phyloP scores from a whole-genome alignment of 2,888 invertebrate genomes.

The Isotomurus palustris region DNA sequence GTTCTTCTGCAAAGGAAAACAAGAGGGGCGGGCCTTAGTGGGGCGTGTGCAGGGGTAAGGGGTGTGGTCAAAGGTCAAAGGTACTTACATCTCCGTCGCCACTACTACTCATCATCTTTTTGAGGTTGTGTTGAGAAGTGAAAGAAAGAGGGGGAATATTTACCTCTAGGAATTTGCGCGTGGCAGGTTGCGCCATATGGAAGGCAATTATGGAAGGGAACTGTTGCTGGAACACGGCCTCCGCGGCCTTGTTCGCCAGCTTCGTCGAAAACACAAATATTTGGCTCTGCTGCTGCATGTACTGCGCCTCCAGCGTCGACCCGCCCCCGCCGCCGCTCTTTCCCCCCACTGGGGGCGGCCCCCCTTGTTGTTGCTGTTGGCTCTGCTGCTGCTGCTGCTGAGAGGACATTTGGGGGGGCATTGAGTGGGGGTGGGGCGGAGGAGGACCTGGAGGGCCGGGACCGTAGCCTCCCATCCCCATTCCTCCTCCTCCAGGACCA shows the following conservation, averaged over 20 bases:
- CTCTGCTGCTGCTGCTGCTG: conserved; percentile 18
- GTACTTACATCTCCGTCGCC: too few species aligned
- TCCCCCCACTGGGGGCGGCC: conserved; percentile 57
- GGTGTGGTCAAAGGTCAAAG: too few species aligned
- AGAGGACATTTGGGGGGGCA: conserved; percentile 29
- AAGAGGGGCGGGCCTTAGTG: too few species aligned
- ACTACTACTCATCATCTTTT: too few species aligned
- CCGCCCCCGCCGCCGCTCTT: too few species aligned
- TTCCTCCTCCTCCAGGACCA: conserved; percentile 7
- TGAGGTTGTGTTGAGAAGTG: conserved; percentile 72
- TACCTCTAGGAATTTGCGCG: conserved; percentile 90
- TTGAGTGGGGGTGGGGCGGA: conserved; percentile 8
- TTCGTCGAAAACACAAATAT: conserved; percentile 95
- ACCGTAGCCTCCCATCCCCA: too few species aligned
- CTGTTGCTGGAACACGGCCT: conserved; percentile 74
- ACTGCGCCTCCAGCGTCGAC: conserved; percentile 80
- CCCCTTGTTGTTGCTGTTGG: conserved; percentile 26
- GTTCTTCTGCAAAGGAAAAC: conserved; percentile 67
- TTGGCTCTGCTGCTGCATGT: conserved; percentile 94
- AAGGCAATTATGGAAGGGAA: conserved; percentile 89
- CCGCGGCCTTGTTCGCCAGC: conserved; percentile 91
- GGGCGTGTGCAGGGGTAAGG: too few species aligned
- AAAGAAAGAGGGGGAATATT: conserved; percentile 20
- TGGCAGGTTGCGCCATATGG: conserved; percentile 91
- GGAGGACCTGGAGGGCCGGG: too few species aligned